Percentiles rank a stretch among this genome's conserved stretches.
These are phyloP conservation scores for Zaprionus obscuricornis DNA, from an alignment of 2,888 invertebrate genomes.

Conservation along the genomic window DNA sequence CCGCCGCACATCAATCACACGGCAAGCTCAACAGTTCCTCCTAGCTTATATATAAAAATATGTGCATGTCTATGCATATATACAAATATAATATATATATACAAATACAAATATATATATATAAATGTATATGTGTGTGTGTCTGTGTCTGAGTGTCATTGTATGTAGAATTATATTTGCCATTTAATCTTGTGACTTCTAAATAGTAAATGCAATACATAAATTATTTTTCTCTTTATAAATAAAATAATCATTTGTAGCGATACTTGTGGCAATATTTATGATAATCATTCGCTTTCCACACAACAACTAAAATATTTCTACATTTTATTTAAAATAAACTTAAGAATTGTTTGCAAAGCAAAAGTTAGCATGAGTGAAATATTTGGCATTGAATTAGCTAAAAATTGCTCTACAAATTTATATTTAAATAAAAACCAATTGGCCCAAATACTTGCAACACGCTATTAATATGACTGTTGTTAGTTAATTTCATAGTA, in stretches of 20 bases:
- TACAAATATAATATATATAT: slow-evolving; percentile 25
- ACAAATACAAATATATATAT: no score
- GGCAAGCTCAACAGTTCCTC: slow-evolving; percentile 45
- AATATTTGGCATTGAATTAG: slow-evolving; percentile 57
- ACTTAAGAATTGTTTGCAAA: not conserved
- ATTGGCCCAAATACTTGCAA: slow-evolving; percentile 36
- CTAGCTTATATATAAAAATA: slow-evolving; percentile 29
- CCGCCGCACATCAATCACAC: slow-evolving; percentile 62
- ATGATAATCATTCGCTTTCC: slow-evolving; percentile 1
- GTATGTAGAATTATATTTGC: slow-evolving; percentile 26
- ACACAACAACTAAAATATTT: no score
- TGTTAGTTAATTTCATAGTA: slow-evolving; percentile 49
- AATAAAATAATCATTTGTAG: no score
- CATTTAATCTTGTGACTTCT: slow-evolving; percentile 56
- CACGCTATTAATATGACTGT: slow-evolving; percentile 23
- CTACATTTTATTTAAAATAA: slow-evolving; percentile 7
- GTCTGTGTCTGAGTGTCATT: no score
- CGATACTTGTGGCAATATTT: slow-evolving; percentile 3
- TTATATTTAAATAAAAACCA: slow-evolving; percentile 21
- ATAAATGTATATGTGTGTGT: no score
- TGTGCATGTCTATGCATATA: slow-evolving; percentile 7
- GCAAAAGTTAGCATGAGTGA: not conserved
- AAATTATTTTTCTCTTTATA: slow-evolving; percentile 15
- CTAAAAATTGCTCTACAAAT: slow-evolving; percentile 1
- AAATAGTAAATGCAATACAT: slow-evolving; percentile 25